Percentiles rank a stretch among this genome's conserved stretches.
Conservation (phyloP, 2,888 invertebrate genomes). For the Pyrochroa serraticornis region DNA sequence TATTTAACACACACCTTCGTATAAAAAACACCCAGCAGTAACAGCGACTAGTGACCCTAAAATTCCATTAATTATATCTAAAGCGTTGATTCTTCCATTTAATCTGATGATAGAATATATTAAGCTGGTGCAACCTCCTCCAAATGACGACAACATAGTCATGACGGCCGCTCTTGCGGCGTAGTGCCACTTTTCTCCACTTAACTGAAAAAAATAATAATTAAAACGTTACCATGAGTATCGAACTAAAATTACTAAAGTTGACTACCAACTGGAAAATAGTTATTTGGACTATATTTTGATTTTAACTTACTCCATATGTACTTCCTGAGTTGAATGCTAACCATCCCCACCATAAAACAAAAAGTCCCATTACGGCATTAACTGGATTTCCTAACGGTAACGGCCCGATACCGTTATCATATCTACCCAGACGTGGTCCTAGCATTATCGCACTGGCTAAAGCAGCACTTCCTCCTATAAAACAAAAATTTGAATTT, state of each 20-base stretch:
- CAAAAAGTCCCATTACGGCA: constrained; percentile 89
- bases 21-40: constrained; percentile 88
- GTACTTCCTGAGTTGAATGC: constrained; percentile 94
- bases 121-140: constrained; percentile 79
- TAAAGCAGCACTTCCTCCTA: constrained; percentile 76
- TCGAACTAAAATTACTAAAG: no score
- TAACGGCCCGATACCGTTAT: constrained; percentile 74
- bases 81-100: constrained; percentile 76
- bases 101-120: constrained; percentile 69
- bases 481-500: background rate
- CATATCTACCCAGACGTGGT: constrained; percentile 84
- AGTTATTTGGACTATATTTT: no score
- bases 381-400: constrained; percentile 89
- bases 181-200: constrained; percentile 89
- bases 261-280: no score
- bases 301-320: constrained; percentile 70
- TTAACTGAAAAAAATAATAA: constrained; percentile 62
- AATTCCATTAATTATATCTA: constrained; percentile 87
- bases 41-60: constrained; percentile 86
- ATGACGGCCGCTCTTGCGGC: constrained; percentile 88
- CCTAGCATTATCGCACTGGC: constrained; percentile 90
- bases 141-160: constrained; percentile 90
- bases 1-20: constrained; percentile 57
- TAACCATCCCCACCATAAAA: constrained; percentile 97
- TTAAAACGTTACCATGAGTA: background rate